phyloP scores from a whole-genome alignment of 2,888 invertebrate species.

The Tiliacea citrago region DNA sequence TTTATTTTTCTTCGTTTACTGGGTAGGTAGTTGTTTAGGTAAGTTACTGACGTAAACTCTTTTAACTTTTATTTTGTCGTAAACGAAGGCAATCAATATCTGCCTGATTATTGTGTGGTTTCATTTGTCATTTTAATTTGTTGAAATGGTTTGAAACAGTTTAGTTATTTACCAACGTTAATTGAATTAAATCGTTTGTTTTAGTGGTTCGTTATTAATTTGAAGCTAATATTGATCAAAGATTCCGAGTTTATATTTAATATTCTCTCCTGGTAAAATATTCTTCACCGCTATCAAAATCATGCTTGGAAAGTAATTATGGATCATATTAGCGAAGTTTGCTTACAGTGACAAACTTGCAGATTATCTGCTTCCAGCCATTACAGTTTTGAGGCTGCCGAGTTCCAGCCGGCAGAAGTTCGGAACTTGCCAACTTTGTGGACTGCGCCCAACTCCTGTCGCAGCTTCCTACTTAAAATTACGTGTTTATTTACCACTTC shows the following conservation, averaged over 20 bases:
- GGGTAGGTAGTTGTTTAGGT: slow-evolving; percentile 34
- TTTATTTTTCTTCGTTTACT: slow-evolving; percentile 43
- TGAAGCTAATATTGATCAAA: slow-evolving; percentile 37
- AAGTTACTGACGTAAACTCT: slow-evolving; percentile 22
- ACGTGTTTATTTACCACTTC: slow-evolving; percentile 74
- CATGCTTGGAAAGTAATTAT: slow-evolving; percentile 78
- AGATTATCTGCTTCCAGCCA: slow-evolving; percentile 84
- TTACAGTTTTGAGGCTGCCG: slow-evolving; percentile 82
- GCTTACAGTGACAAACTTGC: slow-evolving; percentile 81
- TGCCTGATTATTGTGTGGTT: not conserved
- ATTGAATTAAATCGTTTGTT: slow-evolving; percentile 15
- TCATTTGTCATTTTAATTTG: slow-evolving; percentile 15
- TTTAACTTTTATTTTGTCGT: slow-evolving; percentile 19
- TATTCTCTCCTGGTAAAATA: slow-evolving; percentile 51
- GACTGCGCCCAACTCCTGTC: slow-evolving; percentile 76
- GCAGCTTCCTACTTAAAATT: slow-evolving; percentile 71
- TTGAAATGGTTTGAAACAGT: not conserved
- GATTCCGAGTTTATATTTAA: slow-evolving; percentile 39
- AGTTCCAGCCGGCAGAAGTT: slow-evolving; percentile 79
- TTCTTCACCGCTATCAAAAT: slow-evolving; percentile 66
- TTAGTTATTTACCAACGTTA: not conserved
- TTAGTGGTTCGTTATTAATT: slow-evolving; percentile 26
- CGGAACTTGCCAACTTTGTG: slow-evolving; percentile 77
- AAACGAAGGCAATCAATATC: not conserved
- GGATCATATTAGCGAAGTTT: slow-evolving; percentile 81